These are phyloP conservation scores for Dendrophyllia cribrosa DNA, from an alignment of 64 coral and sea anemone genomes.

Conservation along the genomic window DNA sequence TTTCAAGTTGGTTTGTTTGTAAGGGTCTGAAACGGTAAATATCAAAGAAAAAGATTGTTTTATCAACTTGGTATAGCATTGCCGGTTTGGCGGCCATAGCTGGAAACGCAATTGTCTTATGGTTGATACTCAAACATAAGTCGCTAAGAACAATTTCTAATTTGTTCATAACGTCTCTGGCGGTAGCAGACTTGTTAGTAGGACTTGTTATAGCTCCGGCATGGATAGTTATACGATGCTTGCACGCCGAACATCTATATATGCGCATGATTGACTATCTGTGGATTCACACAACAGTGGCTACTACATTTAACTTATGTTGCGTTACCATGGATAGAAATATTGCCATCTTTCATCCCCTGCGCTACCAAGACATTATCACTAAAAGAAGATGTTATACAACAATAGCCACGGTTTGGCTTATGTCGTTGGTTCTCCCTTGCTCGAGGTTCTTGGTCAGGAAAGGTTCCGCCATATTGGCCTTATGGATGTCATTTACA, in stretches of 20 bases:
- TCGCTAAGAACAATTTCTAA: constrained; percentile 4
- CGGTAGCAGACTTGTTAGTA: background rate
- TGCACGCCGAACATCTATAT: background rate
- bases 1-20: no score
- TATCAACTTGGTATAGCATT: background rate
- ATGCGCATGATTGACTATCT: background rate
- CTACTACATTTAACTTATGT: background rate
- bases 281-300: constrained; percentile 4
- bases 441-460: background rate
- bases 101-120: background rate
- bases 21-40: no score
- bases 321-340: background rate
- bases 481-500: background rate
- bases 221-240: background rate
- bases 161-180: background rate
- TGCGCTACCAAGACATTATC: background rate
- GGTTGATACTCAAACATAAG: background rate
- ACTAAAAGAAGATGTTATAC: background rate
- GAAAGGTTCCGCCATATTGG: background rate
- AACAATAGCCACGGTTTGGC: background rate
- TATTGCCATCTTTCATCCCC: background rate
- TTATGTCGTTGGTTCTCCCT: background rate
- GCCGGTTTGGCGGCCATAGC: background rate
- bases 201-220: background rate
- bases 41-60: background rate